These are phyloP conservation scores for Drosophila kokeensis DNA, from an alignment of 2,888 invertebrate species.

Conservation along the genomic window DNA sequence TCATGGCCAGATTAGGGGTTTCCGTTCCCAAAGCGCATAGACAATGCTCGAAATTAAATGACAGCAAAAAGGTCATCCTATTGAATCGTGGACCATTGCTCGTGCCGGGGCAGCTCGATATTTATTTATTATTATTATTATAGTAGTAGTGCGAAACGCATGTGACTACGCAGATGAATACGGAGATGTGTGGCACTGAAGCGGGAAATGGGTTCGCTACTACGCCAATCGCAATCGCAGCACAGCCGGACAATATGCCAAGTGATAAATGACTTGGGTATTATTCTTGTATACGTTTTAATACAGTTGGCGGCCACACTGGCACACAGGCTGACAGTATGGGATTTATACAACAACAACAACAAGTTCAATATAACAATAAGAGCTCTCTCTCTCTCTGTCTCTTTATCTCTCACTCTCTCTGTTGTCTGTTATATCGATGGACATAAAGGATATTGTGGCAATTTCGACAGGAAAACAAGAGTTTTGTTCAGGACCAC, in stretches of 20 bases:
- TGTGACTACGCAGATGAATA: slow-evolving; percentile 43
- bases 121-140: slow-evolving; percentile 78
- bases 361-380: slow-evolving; percentile 35
- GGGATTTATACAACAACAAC: slow-evolving; percentile 40
- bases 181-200: slow-evolving; percentile 66
- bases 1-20: slow-evolving; percentile 83
- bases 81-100: slow-evolving; percentile 70
- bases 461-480: slow-evolving; percentile 76
- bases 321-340: slow-evolving; percentile 38
- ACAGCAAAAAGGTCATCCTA: slow-evolving; percentile 79
- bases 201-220: slow-evolving; percentile 81
- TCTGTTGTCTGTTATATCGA: slow-evolving; percentile 57
- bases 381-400: slow-evolving; percentile 8
- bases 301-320: slow-evolving; percentile 61
- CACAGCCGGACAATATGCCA: slow-evolving; percentile 83
- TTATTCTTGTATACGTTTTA: slow-evolving; percentile 67
- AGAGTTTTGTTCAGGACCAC: slow-evolving; percentile 72
- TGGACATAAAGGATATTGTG: slow-evolving; percentile 80
- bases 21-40: slow-evolving; percentile 81
- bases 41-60: slow-evolving; percentile 83
- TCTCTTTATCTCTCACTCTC: background rate
- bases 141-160: slow-evolving; percentile 70
- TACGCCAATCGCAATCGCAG: slow-evolving; percentile 83
- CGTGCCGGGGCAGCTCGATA: slow-evolving; percentile 63
- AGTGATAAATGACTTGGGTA: slow-evolving; percentile 83